phyloP scores from a whole-genome alignment of 2,797 vertebrate species.

The Acipenser ruthenus region DNA sequence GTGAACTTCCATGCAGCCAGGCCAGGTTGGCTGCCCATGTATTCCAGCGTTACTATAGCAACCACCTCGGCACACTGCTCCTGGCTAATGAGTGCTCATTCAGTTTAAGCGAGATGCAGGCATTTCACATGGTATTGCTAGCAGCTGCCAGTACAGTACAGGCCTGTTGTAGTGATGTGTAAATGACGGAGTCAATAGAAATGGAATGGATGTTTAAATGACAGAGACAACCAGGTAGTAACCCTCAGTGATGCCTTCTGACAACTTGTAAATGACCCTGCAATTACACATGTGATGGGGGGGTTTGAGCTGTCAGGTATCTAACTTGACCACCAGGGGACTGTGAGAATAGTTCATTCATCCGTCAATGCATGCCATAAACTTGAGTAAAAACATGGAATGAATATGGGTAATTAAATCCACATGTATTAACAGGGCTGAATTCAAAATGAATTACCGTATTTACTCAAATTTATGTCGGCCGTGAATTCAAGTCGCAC shows the following conservation, averaged over 20 bases:
- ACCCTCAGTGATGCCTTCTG: not conserved
- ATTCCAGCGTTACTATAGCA: constrained; percentile 50
- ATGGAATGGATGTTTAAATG: not conserved
- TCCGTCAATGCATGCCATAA: no score
- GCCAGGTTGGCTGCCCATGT: not conserved
- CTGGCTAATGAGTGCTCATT: constrained; percentile 16
- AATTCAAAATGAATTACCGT: no score
- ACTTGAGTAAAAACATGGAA: no score
- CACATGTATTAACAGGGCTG: no score
- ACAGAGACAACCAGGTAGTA: not conserved
- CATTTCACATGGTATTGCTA: not conserved
- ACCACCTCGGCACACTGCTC: constrained; percentile 36
- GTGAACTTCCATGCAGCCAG: constrained; percentile 33
- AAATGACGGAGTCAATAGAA: not conserved
- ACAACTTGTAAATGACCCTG: not conserved
- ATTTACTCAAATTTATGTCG: no score
- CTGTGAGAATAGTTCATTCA: no score
- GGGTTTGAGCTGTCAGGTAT: no score
- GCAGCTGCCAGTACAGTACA: not conserved
- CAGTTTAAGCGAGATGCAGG: constrained; percentile 2
- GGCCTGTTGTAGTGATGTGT: not conserved
- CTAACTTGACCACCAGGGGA: no score
- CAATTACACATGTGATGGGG: not conserved
- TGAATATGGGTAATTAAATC: no score
- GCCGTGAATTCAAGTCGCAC: no score